Evolutionary conservation across 2,888 invertebrate genomes (phyloP).

Genomic region (Gandaritis pyraliata): DNA sequence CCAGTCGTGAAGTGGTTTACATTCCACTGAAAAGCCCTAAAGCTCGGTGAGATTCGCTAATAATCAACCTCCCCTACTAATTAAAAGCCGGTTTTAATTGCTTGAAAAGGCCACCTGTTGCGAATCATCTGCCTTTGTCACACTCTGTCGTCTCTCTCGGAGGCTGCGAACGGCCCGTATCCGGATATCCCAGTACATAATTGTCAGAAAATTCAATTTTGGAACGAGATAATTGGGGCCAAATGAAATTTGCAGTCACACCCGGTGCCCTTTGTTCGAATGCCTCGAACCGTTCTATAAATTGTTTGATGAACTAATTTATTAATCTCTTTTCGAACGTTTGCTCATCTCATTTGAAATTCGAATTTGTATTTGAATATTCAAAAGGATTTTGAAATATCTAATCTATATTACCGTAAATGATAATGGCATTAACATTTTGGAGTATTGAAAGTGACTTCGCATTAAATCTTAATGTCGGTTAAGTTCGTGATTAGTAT

Average conservation of each 20-base stretch:
- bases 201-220: constrained; percentile 80
- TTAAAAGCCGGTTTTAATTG: constrained; percentile 83
- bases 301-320: constrained; percentile 73
- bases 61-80: constrained; percentile 82
- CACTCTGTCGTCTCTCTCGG: constrained; percentile 55
- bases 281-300: constrained; percentile 62
- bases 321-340: constrained; percentile 61
- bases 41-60: constrained; percentile 76
- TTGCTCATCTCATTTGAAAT: constrained; percentile 33
- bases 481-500: constrained; percentile 35
- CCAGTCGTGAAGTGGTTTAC: constrained; percentile 68
- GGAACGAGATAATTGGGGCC: constrained; percentile 74
- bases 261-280: constrained; percentile 69
- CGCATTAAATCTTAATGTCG: constrained; percentile 33
- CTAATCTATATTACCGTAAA: constrained; percentile 29
- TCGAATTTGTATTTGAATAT: constrained; percentile 41
- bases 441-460: constrained; percentile 38
- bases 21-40: constrained; percentile 73
- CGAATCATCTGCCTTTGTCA: constrained; percentile 50
- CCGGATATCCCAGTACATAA: constrained; percentile 72
- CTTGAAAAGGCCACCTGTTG: constrained; percentile 81
- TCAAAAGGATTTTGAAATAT: constrained; percentile 35
- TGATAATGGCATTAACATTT: constrained; percentile 39
- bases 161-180: constrained; percentile 78
- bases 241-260: constrained; percentile 78